phyloP scores from a whole-genome alignment of 2,797 vertebrate species.

The Coluber constrictor region DNA sequence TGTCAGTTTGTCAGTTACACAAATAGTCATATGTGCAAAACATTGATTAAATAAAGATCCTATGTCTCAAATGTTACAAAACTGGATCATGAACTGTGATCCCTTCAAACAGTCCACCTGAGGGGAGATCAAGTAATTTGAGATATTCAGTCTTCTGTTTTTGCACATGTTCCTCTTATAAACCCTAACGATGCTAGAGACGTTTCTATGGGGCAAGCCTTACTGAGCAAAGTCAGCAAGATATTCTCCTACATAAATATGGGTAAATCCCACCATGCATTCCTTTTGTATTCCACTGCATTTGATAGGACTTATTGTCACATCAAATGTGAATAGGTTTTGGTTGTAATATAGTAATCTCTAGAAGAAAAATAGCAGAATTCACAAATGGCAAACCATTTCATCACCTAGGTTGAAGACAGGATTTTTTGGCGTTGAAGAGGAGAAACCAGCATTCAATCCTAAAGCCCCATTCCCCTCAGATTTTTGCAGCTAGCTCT shows the following conservation, averaged over 20 bases:
- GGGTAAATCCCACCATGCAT: not conserved
- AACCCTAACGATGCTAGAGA: not conserved
- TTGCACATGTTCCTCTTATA: not conserved
- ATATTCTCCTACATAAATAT: not conserved
- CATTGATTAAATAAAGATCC: not conserved
- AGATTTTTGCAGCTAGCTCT: not conserved
- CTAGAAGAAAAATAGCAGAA: not conserved
- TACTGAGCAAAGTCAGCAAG: not conserved
- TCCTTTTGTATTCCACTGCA: not conserved
- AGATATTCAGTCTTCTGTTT: not conserved
- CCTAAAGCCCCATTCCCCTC: not conserved
- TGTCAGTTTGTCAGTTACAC: not conserved
- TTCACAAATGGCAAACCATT: not conserved
- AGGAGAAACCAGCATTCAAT: not conserved
- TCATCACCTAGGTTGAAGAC: not conserved
- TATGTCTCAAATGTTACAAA: not conserved
- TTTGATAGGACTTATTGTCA: not conserved
- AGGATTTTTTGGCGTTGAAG: not conserved
- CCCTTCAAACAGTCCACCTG: not conserved
- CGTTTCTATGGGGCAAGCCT: not conserved
- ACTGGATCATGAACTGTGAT: not conserved
- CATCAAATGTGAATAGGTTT: not conserved
- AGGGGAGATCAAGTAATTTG: not conserved
- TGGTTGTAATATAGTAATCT: not conserved
- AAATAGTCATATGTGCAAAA: not conserved